Conservation (phyloP, 2,797 vertebrate genomes). For the Gallinago solitaria region DNA sequence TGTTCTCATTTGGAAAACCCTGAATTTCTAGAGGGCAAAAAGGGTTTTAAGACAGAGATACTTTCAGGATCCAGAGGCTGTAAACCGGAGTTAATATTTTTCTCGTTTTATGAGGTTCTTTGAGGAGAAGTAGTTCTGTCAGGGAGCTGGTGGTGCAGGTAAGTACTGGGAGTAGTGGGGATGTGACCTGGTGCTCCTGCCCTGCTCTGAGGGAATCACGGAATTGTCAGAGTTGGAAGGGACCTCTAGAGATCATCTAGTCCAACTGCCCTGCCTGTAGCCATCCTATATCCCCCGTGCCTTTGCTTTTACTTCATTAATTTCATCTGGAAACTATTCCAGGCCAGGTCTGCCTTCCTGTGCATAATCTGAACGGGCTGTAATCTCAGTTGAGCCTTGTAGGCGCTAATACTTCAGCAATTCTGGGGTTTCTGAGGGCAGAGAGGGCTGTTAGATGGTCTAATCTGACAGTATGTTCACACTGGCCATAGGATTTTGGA, state of each 20-base stretch:
- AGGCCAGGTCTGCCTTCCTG: background rate
- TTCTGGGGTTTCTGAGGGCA: slow-evolving; percentile 23
- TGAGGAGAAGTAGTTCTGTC: background rate
- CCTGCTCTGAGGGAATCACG: background rate
- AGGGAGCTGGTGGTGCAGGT: background rate
- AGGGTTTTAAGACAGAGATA: background rate
- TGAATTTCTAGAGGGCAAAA: background rate
- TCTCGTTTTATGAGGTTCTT: background rate
- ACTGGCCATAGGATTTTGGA: slow-evolving; percentile 47
- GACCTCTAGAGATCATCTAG: too few species aligned
- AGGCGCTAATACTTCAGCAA: background rate
- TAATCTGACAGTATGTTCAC: slow-evolving; percentile 33
- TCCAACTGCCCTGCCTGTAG: background rate
- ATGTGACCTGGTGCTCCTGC: background rate
- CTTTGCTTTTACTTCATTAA: background rate
- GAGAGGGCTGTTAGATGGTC: slow-evolving; percentile 9
- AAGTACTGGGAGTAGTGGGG: background rate
- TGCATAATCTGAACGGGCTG: background rate
- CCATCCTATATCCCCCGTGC: background rate
- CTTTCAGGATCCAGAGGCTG: background rate
- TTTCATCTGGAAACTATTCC: background rate
- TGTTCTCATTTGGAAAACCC: background rate
- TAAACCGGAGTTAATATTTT: background rate
- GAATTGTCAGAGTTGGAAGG: too few species aligned
- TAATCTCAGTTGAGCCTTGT: background rate